These are phyloP conservation scores for Apotomis betuletana DNA, from an alignment of 2,888 invertebrate species.

Conservation along the genomic window DNA sequence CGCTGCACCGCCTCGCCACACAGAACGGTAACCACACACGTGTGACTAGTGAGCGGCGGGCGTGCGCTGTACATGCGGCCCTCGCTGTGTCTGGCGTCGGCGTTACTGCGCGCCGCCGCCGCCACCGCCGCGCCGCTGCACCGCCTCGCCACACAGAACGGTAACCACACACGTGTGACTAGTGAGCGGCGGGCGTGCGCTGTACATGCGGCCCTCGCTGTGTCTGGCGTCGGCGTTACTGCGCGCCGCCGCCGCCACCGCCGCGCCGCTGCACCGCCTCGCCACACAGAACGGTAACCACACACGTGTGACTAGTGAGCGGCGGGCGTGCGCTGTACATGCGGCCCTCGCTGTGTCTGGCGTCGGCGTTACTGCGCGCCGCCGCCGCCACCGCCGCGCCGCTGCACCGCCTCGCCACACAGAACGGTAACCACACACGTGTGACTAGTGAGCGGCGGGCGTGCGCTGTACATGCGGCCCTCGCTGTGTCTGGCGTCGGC, in stretches of 20 bases:
- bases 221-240: constrained; percentile 85
- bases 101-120: constrained; percentile 71
- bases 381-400: constrained; percentile 87
- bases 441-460: too few relatives aligned
- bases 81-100: constrained; percentile 87
- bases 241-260: constrained; percentile 83
- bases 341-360: constrained; percentile 78
- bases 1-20: constrained; percentile 58
- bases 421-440: constrained; percentile 49
- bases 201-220: constrained; percentile 84
- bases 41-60: constrained; percentile 53
- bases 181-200: constrained; percentile 54
- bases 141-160: constrained; percentile 51
- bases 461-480: constrained; percentile 67
- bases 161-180: background rate
- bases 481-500: constrained; percentile 85
- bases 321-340: too few relatives aligned
- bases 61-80: constrained; percentile 87
- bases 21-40: constrained; percentile 49
- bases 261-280: constrained; percentile 82
- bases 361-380: constrained; percentile 83
- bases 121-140: constrained; percentile 88
- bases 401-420: constrained; percentile 58
- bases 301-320: too few relatives aligned
- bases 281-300: constrained; percentile 50